Percentiles rank a stretch among this genome's conserved stretches.
These are phyloP conservation scores for Plebejus melissa DNA, from an alignment of 2,888 invertebrate species.

Conservation along the genomic window DNA sequence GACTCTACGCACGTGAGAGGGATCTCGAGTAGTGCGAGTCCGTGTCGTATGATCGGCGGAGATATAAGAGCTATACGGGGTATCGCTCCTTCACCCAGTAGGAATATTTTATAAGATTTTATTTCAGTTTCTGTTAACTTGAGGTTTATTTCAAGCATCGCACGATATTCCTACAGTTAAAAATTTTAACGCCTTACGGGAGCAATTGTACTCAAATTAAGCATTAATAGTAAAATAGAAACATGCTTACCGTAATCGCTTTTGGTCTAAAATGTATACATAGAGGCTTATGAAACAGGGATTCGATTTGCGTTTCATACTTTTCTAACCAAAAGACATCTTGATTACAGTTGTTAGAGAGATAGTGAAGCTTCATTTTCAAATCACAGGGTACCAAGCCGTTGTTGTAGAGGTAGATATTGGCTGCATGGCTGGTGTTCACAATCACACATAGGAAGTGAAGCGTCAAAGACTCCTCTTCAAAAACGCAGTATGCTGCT, in stretches of 20 bases:
- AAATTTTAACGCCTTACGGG: not conserved
- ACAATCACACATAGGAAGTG: slow-evolving; percentile 66
- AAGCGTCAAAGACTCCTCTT: slow-evolving; percentile 64
- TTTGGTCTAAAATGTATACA: slow-evolving; percentile 65
- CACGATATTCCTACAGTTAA: slow-evolving; percentile 61
- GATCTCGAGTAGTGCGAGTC: slow-evolving; percentile 50
- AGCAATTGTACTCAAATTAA: not conserved
- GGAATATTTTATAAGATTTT: slow-evolving; percentile 63
- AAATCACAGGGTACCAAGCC: slow-evolving; percentile 66
- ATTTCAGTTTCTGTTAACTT: slow-evolving; percentile 62
- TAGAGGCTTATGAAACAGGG: slow-evolving; percentile 61
- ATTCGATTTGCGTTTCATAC: slow-evolving; percentile 64
- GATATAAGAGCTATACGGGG: slow-evolving; percentile 58
- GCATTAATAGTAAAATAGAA: not conserved
- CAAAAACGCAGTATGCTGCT: slow-evolving; percentile 67
- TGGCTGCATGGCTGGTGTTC: slow-evolving; percentile 53
- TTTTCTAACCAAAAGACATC: slow-evolving; percentile 65
- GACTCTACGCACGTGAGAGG: slow-evolving; percentile 69
- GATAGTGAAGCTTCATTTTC: slow-evolving; percentile 60
- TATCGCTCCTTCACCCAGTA: slow-evolving; percentile 69
- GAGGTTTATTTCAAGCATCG: slow-evolving; percentile 64
- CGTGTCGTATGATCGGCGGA: slow-evolving; percentile 51
- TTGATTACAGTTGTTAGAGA: slow-evolving; percentile 55
- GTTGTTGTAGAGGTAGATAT: slow-evolving; percentile 65
- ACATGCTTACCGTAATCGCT: slow-evolving; percentile 52